Percentiles rank a stretch among this genome's conserved stretches.
Evolutionary conservation across 92 coral and sea anemone species (phyloP).

Genomic region (Zoanthus gigantus): DNA sequence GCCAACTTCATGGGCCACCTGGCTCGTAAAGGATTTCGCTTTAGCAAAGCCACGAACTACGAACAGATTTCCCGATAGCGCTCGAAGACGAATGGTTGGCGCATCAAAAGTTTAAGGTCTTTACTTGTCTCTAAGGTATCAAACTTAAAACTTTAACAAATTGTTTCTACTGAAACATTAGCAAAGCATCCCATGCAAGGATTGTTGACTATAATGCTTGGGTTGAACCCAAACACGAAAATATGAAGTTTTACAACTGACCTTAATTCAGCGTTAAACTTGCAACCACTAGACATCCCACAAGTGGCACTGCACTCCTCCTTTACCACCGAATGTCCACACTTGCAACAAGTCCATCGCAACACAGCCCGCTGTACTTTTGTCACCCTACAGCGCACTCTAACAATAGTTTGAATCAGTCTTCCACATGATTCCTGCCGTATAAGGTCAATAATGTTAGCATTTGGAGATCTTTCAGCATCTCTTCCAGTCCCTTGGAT

Average conservation of each 20-base stretch:
- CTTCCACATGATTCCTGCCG: slow-evolving; percentile 67
- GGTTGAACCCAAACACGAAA: neutral
- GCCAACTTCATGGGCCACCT: too few relatives aligned
- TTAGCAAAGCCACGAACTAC: too few relatives aligned
- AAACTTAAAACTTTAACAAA: too few relatives aligned
- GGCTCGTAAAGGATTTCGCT: too few relatives aligned
- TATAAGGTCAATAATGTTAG: slow-evolving; percentile 71
- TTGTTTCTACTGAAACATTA: too few relatives aligned
- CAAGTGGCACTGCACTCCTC: slow-evolving; percentile 83
- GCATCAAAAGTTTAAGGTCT: too few relatives aligned
- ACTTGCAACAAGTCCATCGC: slow-evolving; percentile 87
- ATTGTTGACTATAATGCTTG: too few relatives aligned
- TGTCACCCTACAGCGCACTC: slow-evolving; percentile 83
- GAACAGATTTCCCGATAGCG: too few relatives aligned
- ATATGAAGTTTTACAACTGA: slow-evolving; percentile 17
- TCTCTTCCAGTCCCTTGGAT: neutral
- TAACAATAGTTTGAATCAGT: slow-evolving; percentile 77
- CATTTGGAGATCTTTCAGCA: slow-evolving; percentile 26
- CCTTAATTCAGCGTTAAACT: slow-evolving; percentile 86
- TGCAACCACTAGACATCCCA: slow-evolving; percentile 55
- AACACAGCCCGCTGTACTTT: slow-evolving; percentile 84
- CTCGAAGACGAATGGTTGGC: too few relatives aligned
- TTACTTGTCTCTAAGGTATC: too few relatives aligned
- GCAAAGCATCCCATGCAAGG: too few relatives aligned
- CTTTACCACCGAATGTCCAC: slow-evolving; percentile 78